phyloP scores from a whole-genome alignment of 2,113 vertebrate genomes.

The Brachypodius melanocephalos region DNA sequence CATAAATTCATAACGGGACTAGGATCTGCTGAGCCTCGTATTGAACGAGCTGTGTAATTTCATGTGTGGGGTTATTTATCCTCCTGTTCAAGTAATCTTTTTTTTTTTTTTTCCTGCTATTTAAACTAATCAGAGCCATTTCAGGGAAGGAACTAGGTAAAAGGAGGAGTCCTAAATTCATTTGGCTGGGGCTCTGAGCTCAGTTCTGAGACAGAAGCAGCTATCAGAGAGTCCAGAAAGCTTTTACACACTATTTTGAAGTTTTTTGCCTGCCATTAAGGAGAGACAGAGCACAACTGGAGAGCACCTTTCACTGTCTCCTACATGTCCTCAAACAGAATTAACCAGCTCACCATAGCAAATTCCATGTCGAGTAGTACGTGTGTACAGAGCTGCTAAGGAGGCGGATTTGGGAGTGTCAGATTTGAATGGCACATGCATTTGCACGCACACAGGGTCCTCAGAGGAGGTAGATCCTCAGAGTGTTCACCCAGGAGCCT shows the following conservation, averaged over 20 bases:
- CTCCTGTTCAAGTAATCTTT: not conserved
- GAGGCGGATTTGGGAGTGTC: accelerated
- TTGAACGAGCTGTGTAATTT: slow-evolving; percentile 1
- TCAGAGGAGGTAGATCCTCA: not conserved
- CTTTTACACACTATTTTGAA: not conserved
- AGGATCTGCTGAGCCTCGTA: not conserved
- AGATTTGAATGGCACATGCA: accelerated
- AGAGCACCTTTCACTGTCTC: not conserved
- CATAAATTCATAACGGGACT: slow-evolving; percentile 37
- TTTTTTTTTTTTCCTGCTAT: not conserved
- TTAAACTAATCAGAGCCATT: not conserved
- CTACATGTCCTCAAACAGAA: not conserved
- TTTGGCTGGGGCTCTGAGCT: not conserved
- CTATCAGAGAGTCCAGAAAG: not conserved
- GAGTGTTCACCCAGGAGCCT: accelerated
- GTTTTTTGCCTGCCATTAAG: not conserved
- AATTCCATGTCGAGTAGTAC: not conserved
- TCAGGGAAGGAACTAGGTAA: not conserved
- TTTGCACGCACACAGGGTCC: not conserved
- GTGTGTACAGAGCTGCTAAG: not conserved
- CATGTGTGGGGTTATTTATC: not conserved
- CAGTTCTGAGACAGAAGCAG: not conserved
- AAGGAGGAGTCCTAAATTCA: not conserved
- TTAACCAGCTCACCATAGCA: not conserved
- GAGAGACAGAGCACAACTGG: not conserved